Conservation (phyloP, 1,140 invertebrate species). For the Lysiphlebus fabarum region DNA sequence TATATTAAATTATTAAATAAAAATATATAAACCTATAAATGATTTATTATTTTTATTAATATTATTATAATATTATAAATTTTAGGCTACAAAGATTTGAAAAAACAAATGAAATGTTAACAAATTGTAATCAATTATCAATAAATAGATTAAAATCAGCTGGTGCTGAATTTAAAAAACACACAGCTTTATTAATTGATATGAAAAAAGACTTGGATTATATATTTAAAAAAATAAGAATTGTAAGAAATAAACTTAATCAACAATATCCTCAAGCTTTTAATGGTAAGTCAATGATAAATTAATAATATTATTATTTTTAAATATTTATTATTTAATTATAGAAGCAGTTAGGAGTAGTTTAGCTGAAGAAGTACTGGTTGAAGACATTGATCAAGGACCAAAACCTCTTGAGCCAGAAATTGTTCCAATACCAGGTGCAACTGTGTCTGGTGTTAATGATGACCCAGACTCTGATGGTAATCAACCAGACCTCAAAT, state of each 20-base stretch:
- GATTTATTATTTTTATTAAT: slow-evolving; percentile 13
- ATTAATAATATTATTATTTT: neutral
- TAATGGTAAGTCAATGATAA: slow-evolving; percentile 48
- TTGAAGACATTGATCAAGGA: slow-evolving; percentile 43
- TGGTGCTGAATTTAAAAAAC: slow-evolving; percentile 82
- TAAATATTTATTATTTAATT: slow-evolving; percentile 17
- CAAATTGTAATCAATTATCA: slow-evolving; percentile 89
- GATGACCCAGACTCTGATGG: slow-evolving; percentile 51
- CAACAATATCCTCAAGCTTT: slow-evolving; percentile 86
- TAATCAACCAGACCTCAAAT: slow-evolving; percentile 47
- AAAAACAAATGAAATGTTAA: slow-evolving; percentile 96
- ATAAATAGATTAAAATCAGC: slow-evolving; percentile 76
- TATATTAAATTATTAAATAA: slow-evolving; percentile 28
- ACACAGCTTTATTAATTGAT: slow-evolving; percentile 75
- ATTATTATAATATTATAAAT: slow-evolving; percentile 36
- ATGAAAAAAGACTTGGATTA: slow-evolving; percentile 77
- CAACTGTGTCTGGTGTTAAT: slow-evolving; percentile 29
- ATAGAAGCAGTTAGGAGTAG: slow-evolving; percentile 64
- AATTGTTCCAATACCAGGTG: slow-evolving; percentile 35
- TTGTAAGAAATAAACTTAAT: slow-evolving; percentile 77
- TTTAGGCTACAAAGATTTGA: slow-evolving; percentile 90
- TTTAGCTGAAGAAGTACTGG: slow-evolving; percentile 60
- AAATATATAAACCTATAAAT: neutral
- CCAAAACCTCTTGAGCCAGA: slow-evolving; percentile 44
- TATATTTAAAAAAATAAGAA: slow-evolving; percentile 72